Conservation (phyloP, 2,888 invertebrate genomes). For the Xylophagus ater region DNA sequence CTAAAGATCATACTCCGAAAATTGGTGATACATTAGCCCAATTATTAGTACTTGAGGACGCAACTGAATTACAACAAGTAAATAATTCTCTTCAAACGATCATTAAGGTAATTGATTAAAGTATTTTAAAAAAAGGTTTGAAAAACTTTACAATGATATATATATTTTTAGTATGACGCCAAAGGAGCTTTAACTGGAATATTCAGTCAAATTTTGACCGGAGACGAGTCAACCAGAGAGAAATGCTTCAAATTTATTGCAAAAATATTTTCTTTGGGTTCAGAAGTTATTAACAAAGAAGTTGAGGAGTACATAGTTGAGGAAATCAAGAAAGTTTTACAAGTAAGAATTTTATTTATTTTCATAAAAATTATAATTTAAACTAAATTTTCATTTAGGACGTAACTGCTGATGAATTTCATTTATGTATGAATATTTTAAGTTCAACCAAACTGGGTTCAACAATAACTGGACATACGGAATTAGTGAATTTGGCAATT, state of each 20-base stretch:
- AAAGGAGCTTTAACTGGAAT: constrained; percentile 53
- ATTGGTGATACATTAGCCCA: constrained; percentile 90
- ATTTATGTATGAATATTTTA: constrained; percentile 75
- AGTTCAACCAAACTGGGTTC: constrained; percentile 70
- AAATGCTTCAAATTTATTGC: constrained; percentile 79
- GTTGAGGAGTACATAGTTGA: constrained; percentile 73
- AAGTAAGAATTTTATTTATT: constrained; percentile 41
- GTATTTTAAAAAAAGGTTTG: neutral
- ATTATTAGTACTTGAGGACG: constrained; percentile 75
- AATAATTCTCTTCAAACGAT: constrained; percentile 65
- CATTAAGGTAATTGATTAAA: constrained; percentile 26
- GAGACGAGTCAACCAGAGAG: constrained; percentile 68
- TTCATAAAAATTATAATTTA: neutral
- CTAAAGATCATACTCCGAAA: constrained; percentile 68
- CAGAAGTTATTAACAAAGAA: constrained; percentile 68
- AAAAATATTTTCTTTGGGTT: constrained; percentile 71
- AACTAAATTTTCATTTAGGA: constrained; percentile 46
- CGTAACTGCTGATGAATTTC: constrained; percentile 85
- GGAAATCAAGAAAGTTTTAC: constrained; percentile 75
- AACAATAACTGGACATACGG: constrained; percentile 73
- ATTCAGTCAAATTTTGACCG: constrained; percentile 55
- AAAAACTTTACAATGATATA: neutral
- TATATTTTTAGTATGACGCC: constrained; percentile 26
- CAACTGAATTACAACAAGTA: constrained; percentile 71
- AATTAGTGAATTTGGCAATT: constrained; percentile 72